A percentile compares a stretch with the other conserved stretches of the same genome.
phyloP scores from a whole-genome alignment of 1,140 invertebrate genomes.

The Whitmania pigra region DNA sequence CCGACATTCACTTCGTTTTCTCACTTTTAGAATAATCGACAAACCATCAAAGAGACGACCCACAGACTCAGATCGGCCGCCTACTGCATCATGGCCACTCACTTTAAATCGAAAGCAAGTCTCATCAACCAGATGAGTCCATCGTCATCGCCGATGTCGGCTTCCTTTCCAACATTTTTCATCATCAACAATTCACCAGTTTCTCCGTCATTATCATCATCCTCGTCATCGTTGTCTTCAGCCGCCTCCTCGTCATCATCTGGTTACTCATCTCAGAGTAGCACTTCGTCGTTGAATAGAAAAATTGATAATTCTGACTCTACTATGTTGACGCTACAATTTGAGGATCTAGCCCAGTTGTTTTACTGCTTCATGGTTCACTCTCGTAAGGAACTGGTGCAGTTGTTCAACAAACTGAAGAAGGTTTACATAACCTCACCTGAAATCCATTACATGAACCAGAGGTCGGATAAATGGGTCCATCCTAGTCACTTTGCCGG shows the following conservation, averaged over 20 bases:
- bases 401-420: background rate
- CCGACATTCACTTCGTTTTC: no score
- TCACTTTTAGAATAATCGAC: no score
- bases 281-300: background rate
- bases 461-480: no score
- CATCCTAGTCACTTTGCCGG: no score
- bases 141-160: no score
- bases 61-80: background rate
- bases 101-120: background rate
- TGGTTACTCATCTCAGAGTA: background rate
- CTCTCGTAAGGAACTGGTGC: background rate
- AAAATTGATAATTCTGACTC: background rate
- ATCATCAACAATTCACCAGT: background rate
- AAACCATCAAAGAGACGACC: conserved; percentile 1
- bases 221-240: background rate
- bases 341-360: background rate
- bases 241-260: background rate
- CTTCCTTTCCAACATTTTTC: no score
- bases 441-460: conserved; percentile 11
- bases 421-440: background rate
- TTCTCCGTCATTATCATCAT: background rate
- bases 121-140: background rate
- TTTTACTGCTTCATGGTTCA: conserved; percentile 10
- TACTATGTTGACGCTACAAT: background rate
- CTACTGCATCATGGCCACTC: conserved; percentile 5